Evolutionary conservation across 2,888 invertebrate genomes (phyloP), one percentile per base, ranked within the genome.

Genomic region (Phalera bucephala): DNA sequence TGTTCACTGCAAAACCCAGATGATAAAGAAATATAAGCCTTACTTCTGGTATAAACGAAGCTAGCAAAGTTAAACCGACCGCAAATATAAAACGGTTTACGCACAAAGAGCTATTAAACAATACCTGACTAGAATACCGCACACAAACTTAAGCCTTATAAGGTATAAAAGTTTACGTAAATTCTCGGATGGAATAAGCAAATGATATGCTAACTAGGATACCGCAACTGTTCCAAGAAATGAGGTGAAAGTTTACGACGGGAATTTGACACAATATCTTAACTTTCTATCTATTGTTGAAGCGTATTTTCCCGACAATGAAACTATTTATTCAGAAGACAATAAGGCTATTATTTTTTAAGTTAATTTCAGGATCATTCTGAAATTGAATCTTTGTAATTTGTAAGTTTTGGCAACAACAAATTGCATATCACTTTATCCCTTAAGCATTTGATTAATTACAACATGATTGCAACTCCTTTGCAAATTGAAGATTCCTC

Each of bases 161-260:
- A 34, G 45, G 30, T 45, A 51, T 51, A 51, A 32, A n/a, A 34
- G 36, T 30, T 22, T 31, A 15, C 11, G 12, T 10, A 11, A 11
- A 38, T 31, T 22, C 19, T 29, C 31, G 12, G 4, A 8, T 17
- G 13, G 36, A 40, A 45, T 40, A 45, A 52, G 36, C 7, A 9
- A 34, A 25, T 17, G 8, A 11, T 22, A 45, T 35, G 31, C 10
- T 36, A 36, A 45, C 12, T 5, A 26, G 12, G n/a, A 44, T 6
- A 27, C 27, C 15, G 34, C 20, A n/a, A 11, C 29, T 3, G 19
- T 29, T 27, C 14, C 2, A 3, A 5, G 27, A 27, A 27, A 2
- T 27, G 27, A 27, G 0, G 26, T 14, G 27, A 27, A 27, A 27
- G 27, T 27, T 14, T 6, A n/a, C 14, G 4, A 27, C 27, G 4